These are phyloP conservation scores for Lasioglossum leucozonium DNA, from an alignment of 2,888 invertebrate species.

Conservation along the genomic window DNA sequence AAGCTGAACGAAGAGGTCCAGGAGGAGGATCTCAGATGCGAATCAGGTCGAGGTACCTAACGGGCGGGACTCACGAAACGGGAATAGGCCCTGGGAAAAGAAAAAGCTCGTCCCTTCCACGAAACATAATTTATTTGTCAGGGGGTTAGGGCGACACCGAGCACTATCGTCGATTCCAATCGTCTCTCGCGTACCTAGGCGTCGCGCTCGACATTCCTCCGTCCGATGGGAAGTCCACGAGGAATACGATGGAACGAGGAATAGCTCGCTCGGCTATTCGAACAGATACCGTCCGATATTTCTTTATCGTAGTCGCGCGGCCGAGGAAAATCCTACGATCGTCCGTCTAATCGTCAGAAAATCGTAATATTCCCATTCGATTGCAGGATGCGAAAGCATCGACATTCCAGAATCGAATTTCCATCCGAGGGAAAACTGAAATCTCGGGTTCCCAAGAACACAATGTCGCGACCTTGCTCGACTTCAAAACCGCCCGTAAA, in stretches of 20 bases:
- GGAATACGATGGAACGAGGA: conserved; percentile 29
- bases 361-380: not conserved
- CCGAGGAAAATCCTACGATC: no score
- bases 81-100: not conserved
- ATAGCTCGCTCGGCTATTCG: conserved; percentile 45
- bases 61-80: not conserved
- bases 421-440: not conserved
- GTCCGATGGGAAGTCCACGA: conserved; percentile 22
- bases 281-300: conserved; percentile 46
- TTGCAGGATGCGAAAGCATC: not conserved
- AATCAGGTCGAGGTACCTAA: not conserved
- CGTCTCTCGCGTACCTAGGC: conserved; percentile 32
- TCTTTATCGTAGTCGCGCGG: conserved; percentile 37
- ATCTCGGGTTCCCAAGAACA: not conserved
- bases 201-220: conserved; percentile 52
- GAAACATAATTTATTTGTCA: conserved; percentile 29
- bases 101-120: not conserved
- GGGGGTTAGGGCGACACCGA: conserved; percentile 30
- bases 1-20: not conserved
- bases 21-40: not conserved
- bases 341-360: not conserved
- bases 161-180: conserved; percentile 51
- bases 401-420: not conserved
- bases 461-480: conserved; percentile 4
- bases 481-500: not conserved